Conservation (phyloP, 2,888 invertebrate species). For the Pseudococcus jackbeardsleyi region DNA sequence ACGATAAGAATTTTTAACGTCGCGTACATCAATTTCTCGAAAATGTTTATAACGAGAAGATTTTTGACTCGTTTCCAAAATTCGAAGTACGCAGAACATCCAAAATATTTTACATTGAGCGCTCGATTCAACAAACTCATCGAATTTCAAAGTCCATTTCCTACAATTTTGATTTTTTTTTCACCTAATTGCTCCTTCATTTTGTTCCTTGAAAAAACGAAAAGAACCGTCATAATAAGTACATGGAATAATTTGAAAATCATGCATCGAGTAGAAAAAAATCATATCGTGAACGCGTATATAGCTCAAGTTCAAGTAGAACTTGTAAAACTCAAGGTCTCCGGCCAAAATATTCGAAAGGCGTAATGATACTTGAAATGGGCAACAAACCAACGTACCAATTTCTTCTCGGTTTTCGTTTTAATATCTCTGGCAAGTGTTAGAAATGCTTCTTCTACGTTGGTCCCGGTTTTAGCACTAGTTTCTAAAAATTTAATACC, state of each 20-base stretch:
- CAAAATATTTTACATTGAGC: not conserved
- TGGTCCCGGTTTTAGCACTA: slow-evolving; percentile 97
- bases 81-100: not conserved
- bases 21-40: not conserved
- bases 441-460: slow-evolving; percentile 98
- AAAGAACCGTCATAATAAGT: not conserved
- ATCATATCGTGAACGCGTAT: not conserved
- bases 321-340: slow-evolving; percentile 37
- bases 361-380: slow-evolving; percentile 37
- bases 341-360: slow-evolving; percentile 33
- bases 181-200: not conserved
- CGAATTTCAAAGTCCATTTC: not conserved
- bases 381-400: slow-evolving; percentile 77
- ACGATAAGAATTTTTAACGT: not conserved
- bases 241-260: not conserved
- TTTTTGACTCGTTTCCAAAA: slow-evolving; percentile 15
- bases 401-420: slow-evolving; percentile 97
- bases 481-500: slow-evolving; percentile 99
- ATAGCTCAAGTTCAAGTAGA: slow-evolving; percentile 39
- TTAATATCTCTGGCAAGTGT: slow-evolving; percentile 98
- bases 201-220: not conserved
- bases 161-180: not conserved
- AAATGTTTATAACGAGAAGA: not conserved
- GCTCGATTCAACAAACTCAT: not conserved
- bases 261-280: not conserved